A percentile compares a stretch with the other conserved stretches of the same genome.
Conservation (phyloP, 2,797 vertebrate species). For the Coregonus sp. region DNA sequence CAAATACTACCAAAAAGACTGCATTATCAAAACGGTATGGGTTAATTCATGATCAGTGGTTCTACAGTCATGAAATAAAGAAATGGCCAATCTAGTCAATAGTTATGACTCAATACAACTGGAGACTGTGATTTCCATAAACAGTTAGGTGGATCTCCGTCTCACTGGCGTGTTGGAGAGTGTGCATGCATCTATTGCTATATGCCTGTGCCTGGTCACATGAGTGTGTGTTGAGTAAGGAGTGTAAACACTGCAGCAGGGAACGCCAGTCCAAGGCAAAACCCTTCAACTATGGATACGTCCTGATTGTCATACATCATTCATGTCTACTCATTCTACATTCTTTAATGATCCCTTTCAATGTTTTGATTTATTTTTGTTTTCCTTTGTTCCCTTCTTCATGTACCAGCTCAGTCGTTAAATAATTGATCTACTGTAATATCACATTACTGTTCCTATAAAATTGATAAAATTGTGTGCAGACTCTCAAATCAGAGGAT, state of each 20-base stretch:
- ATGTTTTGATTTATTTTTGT: slow-evolving; percentile 23
- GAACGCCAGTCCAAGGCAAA: slow-evolving; percentile 30
- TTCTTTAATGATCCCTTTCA: slow-evolving; percentile 33
- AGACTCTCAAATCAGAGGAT: background rate
- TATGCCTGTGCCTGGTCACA: slow-evolving; percentile 35
- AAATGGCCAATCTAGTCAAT: slow-evolving; percentile 17
- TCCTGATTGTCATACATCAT: slow-evolving; percentile 71
- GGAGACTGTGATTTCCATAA: slow-evolving; percentile 44
- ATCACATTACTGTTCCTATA: slow-evolving; percentile 20
- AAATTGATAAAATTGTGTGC: background rate
- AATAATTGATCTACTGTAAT: slow-evolving; percentile 37
- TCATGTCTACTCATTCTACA: slow-evolving; percentile 38
- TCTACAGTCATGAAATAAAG: slow-evolving; percentile 13
- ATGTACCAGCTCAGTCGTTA: slow-evolving; percentile 13
- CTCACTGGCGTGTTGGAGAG: slow-evolving; percentile 31
- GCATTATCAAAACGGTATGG: background rate
- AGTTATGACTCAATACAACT: background rate
- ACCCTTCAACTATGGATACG: slow-evolving; percentile 52
- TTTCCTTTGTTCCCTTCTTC: slow-evolving; percentile 29
- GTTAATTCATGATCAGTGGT: background rate
- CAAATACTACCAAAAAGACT: background rate
- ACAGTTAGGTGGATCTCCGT: slow-evolving; percentile 37
- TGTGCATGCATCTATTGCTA: slow-evolving; percentile 22
- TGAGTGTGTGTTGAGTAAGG: slow-evolving; percentile 42
- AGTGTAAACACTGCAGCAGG: slow-evolving; percentile 24